Evolutionary conservation across 2,888 invertebrate genomes (phyloP).

Genomic region (Nomada flava): DNA sequence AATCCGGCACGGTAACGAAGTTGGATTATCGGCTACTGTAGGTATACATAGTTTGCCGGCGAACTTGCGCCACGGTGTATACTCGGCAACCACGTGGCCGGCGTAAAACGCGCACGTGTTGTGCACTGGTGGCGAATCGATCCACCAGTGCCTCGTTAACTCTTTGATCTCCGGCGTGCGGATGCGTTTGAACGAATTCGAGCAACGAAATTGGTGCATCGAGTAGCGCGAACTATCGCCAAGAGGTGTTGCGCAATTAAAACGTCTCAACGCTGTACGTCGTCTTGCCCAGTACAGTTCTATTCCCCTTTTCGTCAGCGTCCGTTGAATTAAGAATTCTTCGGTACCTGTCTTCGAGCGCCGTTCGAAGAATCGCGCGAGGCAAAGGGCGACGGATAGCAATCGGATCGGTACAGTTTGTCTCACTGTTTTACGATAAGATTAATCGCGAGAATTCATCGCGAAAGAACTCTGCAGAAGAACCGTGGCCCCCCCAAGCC

Average conservation of each 20-base stretch:
- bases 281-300: background rate
- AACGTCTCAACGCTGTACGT: background rate
- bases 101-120: constrained; percentile 58
- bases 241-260: constrained; percentile 19
- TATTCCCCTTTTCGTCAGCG: background rate
- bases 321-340: background rate
- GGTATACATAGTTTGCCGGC: constrained; percentile 31
- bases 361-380: constrained; percentile 16
- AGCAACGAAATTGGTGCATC: constrained; percentile 26
- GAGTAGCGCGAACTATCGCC: background rate
- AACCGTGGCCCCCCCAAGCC: constrained; percentile 46
- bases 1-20: constrained; percentile 29
- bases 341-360: too few relatives aligned
- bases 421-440: constrained; percentile 60
- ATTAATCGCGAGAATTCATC: constrained; percentile 63
- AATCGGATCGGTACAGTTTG: constrained; percentile 58
- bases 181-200: constrained; percentile 34
- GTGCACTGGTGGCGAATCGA: constrained; percentile 54
- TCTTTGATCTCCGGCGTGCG: constrained; percentile 50
- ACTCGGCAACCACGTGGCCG: constrained; percentile 61
- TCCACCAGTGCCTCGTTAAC: constrained; percentile 52
- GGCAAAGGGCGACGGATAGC: constrained; percentile 34
- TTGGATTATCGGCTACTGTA: constrained; percentile 47
- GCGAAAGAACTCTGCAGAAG: constrained; percentile 27
- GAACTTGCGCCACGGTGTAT: constrained; percentile 30